A percentile compares a stretch with the other conserved stretches of the same genome.
Evolutionary conservation across 2,113 vertebrate genomes (phyloP).

Genomic region (Patagioenas fasciata): DNA sequence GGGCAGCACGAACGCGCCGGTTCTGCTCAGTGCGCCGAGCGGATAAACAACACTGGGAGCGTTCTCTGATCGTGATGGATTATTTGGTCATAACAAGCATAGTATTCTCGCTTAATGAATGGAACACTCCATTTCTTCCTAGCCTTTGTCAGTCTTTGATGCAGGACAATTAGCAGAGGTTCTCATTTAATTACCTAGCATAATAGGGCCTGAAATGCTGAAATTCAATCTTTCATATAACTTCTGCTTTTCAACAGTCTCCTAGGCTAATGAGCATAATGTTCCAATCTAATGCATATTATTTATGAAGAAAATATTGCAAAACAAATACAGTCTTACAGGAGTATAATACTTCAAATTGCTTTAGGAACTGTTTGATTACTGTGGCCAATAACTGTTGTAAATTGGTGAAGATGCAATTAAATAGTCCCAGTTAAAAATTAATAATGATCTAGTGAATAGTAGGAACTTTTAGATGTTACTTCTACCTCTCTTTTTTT

Average conservation of each 20-base stretch:
- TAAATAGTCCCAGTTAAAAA: conserved; percentile 22
- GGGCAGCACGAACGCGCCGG: not conserved
- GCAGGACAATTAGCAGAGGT: not conserved
- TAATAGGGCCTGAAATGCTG: conserved; percentile 39
- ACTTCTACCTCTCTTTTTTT: not conserved
- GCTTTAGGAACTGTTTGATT: conserved; percentile 39
- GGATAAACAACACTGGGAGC: not conserved
- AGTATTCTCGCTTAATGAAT: not conserved
- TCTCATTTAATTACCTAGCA: conserved; percentile 29
- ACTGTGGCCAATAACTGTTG: not conserved
- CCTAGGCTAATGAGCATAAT: conserved; percentile 41
- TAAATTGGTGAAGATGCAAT: conserved; percentile 16
- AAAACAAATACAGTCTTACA: conserved; percentile 19
- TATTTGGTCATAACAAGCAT: not conserved
- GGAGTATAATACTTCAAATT: conserved; percentile 11
- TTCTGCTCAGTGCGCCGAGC: not conserved
- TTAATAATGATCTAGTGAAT: not conserved
- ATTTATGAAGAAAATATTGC: conserved; percentile 15
- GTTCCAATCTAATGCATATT: conserved; percentile 9
- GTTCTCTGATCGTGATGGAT: not conserved
- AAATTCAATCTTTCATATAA: conserved; percentile 30
- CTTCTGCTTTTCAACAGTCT: conserved; percentile 21
- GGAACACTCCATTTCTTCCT: not conserved
- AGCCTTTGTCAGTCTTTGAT: not conserved
- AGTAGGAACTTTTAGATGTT: not conserved